A percentile compares a stretch with the other conserved stretches of the same genome.
These are phyloP conservation scores for Eulacestoma nigropectus DNA, from an alignment of 2,113 vertebrate genomes.

Conservation along the genomic window DNA sequence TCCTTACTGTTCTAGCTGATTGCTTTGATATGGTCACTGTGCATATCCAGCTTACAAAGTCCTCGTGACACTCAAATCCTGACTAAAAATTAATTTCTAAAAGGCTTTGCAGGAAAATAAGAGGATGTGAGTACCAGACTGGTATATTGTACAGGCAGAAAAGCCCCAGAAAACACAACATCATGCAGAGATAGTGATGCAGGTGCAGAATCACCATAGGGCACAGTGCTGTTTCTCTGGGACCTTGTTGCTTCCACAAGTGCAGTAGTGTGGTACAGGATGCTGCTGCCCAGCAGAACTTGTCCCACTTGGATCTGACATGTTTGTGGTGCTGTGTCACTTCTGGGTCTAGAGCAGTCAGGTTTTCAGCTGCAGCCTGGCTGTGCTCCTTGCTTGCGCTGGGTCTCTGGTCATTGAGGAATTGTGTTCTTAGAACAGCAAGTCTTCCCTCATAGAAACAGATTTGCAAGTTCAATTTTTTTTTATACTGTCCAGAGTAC, in stretches of 20 bases:
- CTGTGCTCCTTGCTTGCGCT: rapidly evolving
- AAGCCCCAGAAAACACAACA: background rate
- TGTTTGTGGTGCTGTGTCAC: rapidly evolving
- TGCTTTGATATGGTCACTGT: background rate
- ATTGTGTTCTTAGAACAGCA: background rate
- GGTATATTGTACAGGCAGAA: background rate
- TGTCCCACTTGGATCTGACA: background rate
- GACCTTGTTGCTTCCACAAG: background rate
- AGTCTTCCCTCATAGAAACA: background rate
- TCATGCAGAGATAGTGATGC: rapidly evolving
- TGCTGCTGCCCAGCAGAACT: background rate
- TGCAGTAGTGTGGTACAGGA: background rate
- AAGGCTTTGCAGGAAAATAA: background rate
- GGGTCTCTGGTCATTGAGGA: background rate
- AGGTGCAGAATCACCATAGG: background rate
- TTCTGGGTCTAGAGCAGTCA: background rate
- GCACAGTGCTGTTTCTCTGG: background rate
- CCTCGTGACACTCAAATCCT: background rate
- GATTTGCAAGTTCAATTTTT: background rate
- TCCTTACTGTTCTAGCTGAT: background rate
- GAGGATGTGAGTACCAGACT: background rate
- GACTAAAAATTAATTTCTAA: background rate
- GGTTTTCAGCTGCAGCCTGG: background rate
- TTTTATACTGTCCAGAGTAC: background rate
- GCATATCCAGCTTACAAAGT: background rate